phyloP scores from a whole-genome alignment of 1,140 invertebrate genomes.

The Eumaeus atala region DNA sequence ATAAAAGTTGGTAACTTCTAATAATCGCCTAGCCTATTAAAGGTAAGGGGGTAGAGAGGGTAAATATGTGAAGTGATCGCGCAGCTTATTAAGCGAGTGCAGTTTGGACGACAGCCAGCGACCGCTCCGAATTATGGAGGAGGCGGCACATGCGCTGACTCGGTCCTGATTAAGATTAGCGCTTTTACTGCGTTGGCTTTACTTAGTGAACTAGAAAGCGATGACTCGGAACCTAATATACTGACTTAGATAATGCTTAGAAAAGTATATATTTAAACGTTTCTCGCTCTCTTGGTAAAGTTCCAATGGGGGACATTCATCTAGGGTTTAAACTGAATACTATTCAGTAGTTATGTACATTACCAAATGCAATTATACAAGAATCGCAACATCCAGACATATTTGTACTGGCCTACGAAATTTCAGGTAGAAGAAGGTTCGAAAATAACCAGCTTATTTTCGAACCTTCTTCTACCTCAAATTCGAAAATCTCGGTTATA shows the following conservation, averaged over 20 bases:
- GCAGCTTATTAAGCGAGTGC: constrained; percentile 37
- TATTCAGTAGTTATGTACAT: too few relatives aligned
- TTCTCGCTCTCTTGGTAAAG: too few relatives aligned
- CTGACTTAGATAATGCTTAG: background rate
- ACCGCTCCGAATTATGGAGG: constrained; percentile 24
- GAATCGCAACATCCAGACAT: too few relatives aligned
- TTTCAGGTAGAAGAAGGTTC: too few relatives aligned
- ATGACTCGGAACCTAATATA: constrained; percentile 12
- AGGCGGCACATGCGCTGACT: constrained; percentile 23
- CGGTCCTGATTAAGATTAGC: constrained; percentile 32
- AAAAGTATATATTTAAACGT: too few relatives aligned
- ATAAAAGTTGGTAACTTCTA: background rate
- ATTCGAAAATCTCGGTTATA: too few relatives aligned
- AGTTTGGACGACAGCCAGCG: constrained; percentile 29
- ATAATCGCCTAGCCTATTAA: constrained; percentile 3
- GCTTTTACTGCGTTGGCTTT: constrained; percentile 14
- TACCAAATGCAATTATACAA: too few relatives aligned
- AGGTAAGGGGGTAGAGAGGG: constrained; percentile 7
- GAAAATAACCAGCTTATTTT: too few relatives aligned
- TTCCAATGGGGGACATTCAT: too few relatives aligned
- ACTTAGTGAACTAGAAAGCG: constrained; percentile 11
- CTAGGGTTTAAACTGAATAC: too few relatives aligned
- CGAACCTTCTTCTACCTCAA: too few relatives aligned
- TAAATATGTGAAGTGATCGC: constrained; percentile 30
- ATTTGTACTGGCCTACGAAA: too few relatives aligned